Conservation (phyloP, 2,888 invertebrate genomes). For the Philereme transversata region DNA sequence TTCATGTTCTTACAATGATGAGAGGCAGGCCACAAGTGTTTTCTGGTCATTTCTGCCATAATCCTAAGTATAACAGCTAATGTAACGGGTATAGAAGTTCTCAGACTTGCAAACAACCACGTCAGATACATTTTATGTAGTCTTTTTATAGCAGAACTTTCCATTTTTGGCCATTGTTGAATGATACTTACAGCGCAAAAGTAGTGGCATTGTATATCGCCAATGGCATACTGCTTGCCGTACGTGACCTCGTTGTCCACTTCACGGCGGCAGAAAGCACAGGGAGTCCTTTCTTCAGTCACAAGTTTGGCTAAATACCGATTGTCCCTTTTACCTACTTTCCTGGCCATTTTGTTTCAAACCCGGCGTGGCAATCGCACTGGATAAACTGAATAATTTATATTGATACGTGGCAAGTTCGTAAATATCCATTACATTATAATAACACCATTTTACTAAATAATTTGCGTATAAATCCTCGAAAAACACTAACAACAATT, state of each 20-base stretch:
- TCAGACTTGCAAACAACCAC: not conserved
- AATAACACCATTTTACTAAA: not conserved
- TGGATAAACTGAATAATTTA: not conserved
- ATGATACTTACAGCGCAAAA: conserved; percentile 87
- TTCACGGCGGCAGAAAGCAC: conserved; percentile 80
- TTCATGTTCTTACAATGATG: too few species aligned
- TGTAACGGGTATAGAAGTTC: too few species aligned
- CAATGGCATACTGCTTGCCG: conserved; percentile 82
- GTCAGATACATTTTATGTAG: not conserved
- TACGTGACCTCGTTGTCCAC: conserved; percentile 81
- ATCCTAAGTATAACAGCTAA: too few species aligned
- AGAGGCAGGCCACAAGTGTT: too few species aligned
- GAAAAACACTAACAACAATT: not conserved
- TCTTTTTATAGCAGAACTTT: not conserved
- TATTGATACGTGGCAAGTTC: conserved; percentile 1
- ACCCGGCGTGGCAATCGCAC: not conserved
- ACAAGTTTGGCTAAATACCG: conserved; percentile 58
- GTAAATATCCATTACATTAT: not conserved
- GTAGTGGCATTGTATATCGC: conserved; percentile 87
- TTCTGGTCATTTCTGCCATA: too few species aligned
- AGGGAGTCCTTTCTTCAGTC: conserved; percentile 59
- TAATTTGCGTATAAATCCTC: not conserved
- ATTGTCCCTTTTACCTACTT: conserved; percentile 33
- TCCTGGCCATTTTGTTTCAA: conserved; percentile 44
- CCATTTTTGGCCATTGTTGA: not conserved